phyloP scores from a whole-genome alignment of 1,140 invertebrate genomes.

The Heliconius congener region DNA sequence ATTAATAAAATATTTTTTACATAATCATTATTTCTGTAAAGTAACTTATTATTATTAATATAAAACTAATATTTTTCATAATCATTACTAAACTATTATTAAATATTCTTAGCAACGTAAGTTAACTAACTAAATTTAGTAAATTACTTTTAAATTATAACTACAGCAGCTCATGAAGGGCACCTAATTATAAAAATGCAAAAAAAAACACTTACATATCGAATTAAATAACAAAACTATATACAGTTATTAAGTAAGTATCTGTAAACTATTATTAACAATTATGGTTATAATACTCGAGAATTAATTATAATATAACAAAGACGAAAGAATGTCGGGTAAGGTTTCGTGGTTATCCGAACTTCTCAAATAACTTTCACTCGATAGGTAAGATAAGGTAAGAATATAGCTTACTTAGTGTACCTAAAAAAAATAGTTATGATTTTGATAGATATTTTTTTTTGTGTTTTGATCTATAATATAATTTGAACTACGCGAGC shows the following conservation, averaged over 20 bases:
- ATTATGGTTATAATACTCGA: not conserved
- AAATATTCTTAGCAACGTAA: constrained; percentile 2
- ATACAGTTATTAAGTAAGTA: constrained; percentile 2
- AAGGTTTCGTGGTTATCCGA: too few species aligned
- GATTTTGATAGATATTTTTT: too few species aligned
- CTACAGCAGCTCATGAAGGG: constrained; percentile 6
- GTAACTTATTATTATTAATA: not conserved
- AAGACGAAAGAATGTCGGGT: not conserved
- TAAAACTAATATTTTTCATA: not conserved
- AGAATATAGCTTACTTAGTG: too few species aligned
- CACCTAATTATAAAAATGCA: constrained; percentile 8
- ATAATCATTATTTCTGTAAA: not conserved
- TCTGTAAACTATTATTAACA: not conserved
- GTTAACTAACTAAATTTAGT: not conserved
- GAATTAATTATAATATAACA: not conserved
- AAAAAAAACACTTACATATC: not conserved
- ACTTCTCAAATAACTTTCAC: too few species aligned
- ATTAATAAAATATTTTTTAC: not conserved
- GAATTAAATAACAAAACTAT: not conserved
- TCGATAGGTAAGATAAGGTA: too few species aligned
- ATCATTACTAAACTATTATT: not conserved
- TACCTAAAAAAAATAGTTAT: too few species aligned
- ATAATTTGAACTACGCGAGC: too few species aligned
- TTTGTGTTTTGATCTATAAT: too few species aligned
- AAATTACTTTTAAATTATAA: constrained; percentile 10